Conservation (phyloP, 2,888 invertebrate species). For the Aelia acuminata region DNA sequence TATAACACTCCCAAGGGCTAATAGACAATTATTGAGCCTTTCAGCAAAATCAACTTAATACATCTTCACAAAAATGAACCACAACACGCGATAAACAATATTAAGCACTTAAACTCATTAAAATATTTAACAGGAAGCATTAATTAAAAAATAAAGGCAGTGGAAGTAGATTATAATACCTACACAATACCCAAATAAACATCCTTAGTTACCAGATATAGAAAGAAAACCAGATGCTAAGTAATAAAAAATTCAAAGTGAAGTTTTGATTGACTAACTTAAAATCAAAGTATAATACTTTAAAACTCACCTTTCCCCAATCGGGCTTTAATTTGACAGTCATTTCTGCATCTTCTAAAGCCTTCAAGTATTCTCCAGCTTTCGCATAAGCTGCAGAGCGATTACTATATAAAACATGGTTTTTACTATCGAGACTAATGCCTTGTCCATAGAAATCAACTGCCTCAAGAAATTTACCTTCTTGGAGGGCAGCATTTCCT, state of each 20-base stretch:
- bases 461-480: conserved; percentile 84
- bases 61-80: not conserved
- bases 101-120: not conserved
- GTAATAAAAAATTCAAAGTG: not conserved
- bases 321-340: conserved; percentile 84
- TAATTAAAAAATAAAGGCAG: not conserved
- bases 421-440: conserved; percentile 82
- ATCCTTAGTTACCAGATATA: not conserved
- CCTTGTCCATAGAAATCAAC: conserved; percentile 85
- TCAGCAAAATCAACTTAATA: not conserved
- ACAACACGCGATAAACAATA: not conserved
- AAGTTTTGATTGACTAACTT: not conserved
- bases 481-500: conserved; percentile 87
- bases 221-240: not conserved
- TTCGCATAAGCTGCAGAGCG: conserved; percentile 93
- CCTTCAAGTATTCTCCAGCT: conserved; percentile 79
- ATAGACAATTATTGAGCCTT: not conserved
- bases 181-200: not conserved
- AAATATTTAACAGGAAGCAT: not conserved
- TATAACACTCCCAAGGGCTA: no score
- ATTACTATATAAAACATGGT: conserved; percentile 93
- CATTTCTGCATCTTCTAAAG: conserved; percentile 88
- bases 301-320: conserved; percentile 79
- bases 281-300: not conserved
- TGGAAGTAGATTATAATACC: not conserved